phyloP scores from a whole-genome alignment of 2,888 invertebrate species.

The Melinopterus prodromus region DNA sequence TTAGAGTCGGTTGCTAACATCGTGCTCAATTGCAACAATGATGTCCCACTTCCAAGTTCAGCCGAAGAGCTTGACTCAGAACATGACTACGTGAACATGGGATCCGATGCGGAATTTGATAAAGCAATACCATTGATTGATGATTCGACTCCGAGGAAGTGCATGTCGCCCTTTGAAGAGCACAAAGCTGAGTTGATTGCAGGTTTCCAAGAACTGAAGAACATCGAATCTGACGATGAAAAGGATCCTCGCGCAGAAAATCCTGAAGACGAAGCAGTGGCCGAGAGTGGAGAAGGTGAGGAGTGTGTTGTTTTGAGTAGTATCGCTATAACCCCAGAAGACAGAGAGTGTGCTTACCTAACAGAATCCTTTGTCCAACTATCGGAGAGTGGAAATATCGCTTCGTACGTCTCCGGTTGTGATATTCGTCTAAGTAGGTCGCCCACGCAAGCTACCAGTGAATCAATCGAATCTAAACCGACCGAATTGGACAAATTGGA shows the following conservation, averaged over 20 bases:
- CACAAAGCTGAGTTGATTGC: conserved; percentile 54
- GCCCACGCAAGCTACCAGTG: background rate
- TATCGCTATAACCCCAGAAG: conserved; percentile 35
- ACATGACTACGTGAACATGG: conserved; percentile 57
- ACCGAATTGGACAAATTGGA: conserved; percentile 14
- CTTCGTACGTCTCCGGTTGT: conserved; percentile 33
- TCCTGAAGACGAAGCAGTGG: conserved; percentile 35
- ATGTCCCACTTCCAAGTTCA: conserved; percentile 35
- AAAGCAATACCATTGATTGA: conserved; percentile 38
- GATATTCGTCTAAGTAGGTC: conserved; percentile 24
- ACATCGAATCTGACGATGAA: conserved; percentile 31
- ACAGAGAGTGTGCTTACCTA: conserved; percentile 41
- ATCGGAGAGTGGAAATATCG: conserved; percentile 33
- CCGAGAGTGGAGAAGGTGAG: conserved; percentile 54
- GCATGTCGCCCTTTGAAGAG: conserved; percentile 51
- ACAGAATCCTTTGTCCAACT: conserved; percentile 34
- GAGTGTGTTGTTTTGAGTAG: conserved; percentile 49
- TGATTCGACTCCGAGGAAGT: conserved; percentile 25
- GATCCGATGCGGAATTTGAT: conserved; percentile 47
- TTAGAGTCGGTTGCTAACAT: conserved; percentile 54
- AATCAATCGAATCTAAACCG: conserved; percentile 25
- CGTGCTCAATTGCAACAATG: conserved; percentile 51
- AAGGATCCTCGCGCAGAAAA: conserved; percentile 6
- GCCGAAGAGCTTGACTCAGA: conserved; percentile 47
- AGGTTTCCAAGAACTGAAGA: conserved; percentile 55